These are phyloP conservation scores for Stratiomys singularior DNA, from an alignment of 2,888 invertebrate species.

Conservation along the genomic window DNA sequence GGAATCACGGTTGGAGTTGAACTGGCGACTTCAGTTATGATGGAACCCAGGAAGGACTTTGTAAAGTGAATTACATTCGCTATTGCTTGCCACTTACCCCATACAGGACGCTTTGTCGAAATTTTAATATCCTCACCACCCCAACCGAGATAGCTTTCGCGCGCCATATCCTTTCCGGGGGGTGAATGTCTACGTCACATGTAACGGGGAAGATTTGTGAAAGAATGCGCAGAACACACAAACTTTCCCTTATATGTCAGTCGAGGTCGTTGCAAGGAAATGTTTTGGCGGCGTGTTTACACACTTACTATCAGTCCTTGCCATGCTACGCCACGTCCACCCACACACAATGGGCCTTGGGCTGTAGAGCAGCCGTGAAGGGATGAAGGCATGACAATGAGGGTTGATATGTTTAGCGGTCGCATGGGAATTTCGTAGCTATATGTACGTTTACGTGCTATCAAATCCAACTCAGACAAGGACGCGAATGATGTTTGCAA, in stretches of 20 bases:
- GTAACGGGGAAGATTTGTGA: neutral
- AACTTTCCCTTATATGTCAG: conserved; percentile 6
- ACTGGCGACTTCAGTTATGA: neutral
- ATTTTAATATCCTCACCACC: neutral
- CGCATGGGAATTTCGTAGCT: conserved; percentile 35
- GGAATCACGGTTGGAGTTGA: conserved; percentile 31
- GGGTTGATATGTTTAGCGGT: conserved; percentile 3
- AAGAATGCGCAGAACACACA: neutral
- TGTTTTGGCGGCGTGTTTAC: conserved; percentile 6
- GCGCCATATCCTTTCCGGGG: conserved; percentile 16
- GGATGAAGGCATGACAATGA: neutral
- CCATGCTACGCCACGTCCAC: neutral
- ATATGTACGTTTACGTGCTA: neutral
- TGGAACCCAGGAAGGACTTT: conserved; percentile 5
- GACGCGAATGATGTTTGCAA: neutral
- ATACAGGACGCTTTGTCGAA: neutral
- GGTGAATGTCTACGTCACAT: conserved; percentile 26
- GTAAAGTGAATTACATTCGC: neutral
- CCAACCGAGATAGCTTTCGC: conserved; percentile 9
- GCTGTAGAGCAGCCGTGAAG: neutral
- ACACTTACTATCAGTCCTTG: conserved; percentile 12
- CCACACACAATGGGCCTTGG: neutral
- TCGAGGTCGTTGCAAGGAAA: conserved; percentile 2
- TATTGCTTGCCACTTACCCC: neutral
- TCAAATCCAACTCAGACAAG: conserved; percentile 9